Percentiles rank a stretch among this genome's conserved stretches.
Conservation (phyloP, 2,113 vertebrate genomes). For the Anolis carolinensis region DNA sequence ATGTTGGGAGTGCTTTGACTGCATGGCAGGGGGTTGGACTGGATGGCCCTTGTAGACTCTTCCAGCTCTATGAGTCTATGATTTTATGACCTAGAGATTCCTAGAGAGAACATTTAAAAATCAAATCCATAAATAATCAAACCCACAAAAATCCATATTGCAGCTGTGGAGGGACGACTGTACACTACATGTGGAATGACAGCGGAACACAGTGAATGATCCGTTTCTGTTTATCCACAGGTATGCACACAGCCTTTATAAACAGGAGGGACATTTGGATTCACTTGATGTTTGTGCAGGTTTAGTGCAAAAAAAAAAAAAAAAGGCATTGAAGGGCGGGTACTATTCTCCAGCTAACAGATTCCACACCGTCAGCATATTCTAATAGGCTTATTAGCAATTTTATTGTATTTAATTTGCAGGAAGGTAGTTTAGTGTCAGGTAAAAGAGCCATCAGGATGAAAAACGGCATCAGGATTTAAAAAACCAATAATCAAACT, state of each 20-base stretch:
- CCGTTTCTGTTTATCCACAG: background rate
- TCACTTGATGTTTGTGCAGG: conserved; percentile 55
- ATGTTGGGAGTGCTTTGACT: no score
- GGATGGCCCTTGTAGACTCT: no score
- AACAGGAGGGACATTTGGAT: conserved; percentile 41
- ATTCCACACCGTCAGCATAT: conserved; percentile 70
- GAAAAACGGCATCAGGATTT: conserved; percentile 77
- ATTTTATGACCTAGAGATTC: no score
- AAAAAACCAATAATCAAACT: conserved; percentile 77
- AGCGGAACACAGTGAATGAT: background rate
- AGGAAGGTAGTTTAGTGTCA: conserved; percentile 72
- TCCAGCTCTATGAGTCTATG: no score
- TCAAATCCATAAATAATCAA: no score
- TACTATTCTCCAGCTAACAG: conserved; percentile 69
- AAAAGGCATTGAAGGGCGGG: conserved; percentile 61
- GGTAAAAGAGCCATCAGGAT: conserved; percentile 75
- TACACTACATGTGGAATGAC: background rate
- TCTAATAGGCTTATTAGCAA: conserved; percentile 78
- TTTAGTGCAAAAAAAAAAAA: conserved; percentile 57
- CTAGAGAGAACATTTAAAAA: no score
- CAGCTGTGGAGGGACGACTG: no score
- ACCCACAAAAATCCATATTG: no score
- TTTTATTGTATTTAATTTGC: conserved; percentile 81
- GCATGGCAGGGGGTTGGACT: no score
- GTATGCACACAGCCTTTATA: conserved; percentile 1